Base-by-base conservation (phyloP, 2,113 vertebrate genomes). In the Megalops atlanticus region DNA sequence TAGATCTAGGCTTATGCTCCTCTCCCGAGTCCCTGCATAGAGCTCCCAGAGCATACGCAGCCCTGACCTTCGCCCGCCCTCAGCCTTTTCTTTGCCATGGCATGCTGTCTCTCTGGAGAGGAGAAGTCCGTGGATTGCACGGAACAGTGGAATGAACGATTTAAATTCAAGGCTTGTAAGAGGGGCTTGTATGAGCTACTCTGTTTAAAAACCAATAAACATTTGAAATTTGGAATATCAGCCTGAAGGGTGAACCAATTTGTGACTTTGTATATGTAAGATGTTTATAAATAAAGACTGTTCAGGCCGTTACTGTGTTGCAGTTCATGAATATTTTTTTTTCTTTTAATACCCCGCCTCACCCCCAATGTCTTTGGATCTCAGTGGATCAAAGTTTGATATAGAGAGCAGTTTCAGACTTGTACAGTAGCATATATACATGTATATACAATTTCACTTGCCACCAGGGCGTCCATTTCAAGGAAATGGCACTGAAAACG, bases 281-380 rank as follows among this genome's bases (percentile, higher is more conserved):
- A 91, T 86, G 87, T 92, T 93, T 91, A 84, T 93, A 40, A 92
- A 91, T 92, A 92, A 93, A 93, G 81, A 89, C 14, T 79, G 69
- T 41, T 79, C 54, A 76, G 74, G 58, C 31, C 43, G 38, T 74
- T 24, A 73, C 36, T 47, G n/a, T 41, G 35, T 78, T n/a, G 58
- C 31, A 64, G 58, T 31, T n/a, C 24, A 58, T 21, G 21, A 58
- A 58, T 18, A n/a, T n/a, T n/a, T n/a, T n/a, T n/a, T n/a, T n/a
- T n/a, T n/a, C n/a, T n/a, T n/a, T n/a, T n/a, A n/a, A n/a, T n/a
- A n/a, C n/a, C n/a, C n/a, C n/a, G n/a, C n/a, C n/a, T n/a, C n/a
- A n/a, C n/a, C n/a, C n/a, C n/a, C n/a, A n/a, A n/a, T n/a, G n/a
- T n/a, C n/a, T n/a, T n/a, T n/a, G n/a, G n/a, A n/a, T n/a, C n/a